Conservation (phyloP, 2,797 vertebrate species). For the Xenopus petersii region DNA sequence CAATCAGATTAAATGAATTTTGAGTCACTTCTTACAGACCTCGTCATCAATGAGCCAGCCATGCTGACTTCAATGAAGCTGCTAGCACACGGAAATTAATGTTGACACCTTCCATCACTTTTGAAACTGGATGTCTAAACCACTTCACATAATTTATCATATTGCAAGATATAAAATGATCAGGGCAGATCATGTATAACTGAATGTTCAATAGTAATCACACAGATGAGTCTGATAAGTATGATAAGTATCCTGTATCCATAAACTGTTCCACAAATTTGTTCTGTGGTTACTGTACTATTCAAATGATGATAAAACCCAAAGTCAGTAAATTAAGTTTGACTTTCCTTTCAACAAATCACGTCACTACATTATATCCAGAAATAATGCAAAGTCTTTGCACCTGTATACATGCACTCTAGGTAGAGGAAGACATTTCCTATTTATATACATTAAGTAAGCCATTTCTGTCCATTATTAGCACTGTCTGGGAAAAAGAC, state of each 20-base stretch:
- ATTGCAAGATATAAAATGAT: neutral
- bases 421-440: too few relatives aligned
- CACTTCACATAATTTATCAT: neutral
- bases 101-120: slow-evolving; percentile 30
- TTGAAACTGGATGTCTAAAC: slow-evolving; percentile 2
- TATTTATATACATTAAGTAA: too few relatives aligned
- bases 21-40: slow-evolving; percentile 41
- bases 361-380: neutral
- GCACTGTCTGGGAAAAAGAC: too few relatives aligned
- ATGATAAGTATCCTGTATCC: neutral
- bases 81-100: slow-evolving; percentile 18
- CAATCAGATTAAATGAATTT: slow-evolving; percentile 49
- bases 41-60: slow-evolving; percentile 37
- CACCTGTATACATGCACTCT: too few relatives aligned
- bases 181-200: slow-evolving; percentile 10
- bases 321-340: neutral
- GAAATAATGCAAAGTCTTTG: too few relatives aligned
- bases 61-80: slow-evolving; percentile 18
- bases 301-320: neutral
- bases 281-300: neutral
- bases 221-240: neutral
- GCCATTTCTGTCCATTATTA: too few relatives aligned
- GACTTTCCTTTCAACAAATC: neutral
- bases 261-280: too few relatives aligned
- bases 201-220: slow-evolving; percentile 3